Evolutionary conservation across 2,888 invertebrate species (phyloP).

Genomic region (Lasiommata megera): DNA sequence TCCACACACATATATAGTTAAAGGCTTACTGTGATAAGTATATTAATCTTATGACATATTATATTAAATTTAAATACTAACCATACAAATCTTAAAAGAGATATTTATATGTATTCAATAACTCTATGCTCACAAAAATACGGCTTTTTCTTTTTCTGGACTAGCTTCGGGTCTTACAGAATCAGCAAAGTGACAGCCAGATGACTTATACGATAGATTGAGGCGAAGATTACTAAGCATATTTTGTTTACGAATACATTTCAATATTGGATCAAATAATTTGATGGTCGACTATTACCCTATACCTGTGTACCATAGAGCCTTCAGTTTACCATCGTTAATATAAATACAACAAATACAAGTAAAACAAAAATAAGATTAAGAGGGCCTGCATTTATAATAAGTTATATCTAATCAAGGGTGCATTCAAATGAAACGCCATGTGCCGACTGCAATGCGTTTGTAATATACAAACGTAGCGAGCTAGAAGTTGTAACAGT

Average conservation of each 20-base stretch:
- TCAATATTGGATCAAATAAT: neutral
- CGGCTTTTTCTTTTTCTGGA: slow-evolving; percentile 26
- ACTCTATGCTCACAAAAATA: slow-evolving; percentile 29
- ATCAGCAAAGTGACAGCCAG: slow-evolving; percentile 11
- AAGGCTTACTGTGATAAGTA: slow-evolving; percentile 19
- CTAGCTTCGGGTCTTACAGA: slow-evolving; percentile 33
- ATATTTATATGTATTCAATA: slow-evolving; percentile 21
- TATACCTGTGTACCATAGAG: neutral
- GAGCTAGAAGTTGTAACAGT: too few species aligned
- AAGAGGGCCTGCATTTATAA: neutral
- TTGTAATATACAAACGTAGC: too few species aligned
- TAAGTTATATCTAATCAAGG: neutral
- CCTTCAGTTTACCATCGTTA: neutral
- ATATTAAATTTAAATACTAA: slow-evolving; percentile 30
- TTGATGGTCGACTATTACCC: neutral
- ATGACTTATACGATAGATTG: neutral
- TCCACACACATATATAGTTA: slow-evolving; percentile 13
- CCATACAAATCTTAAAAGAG: slow-evolving; percentile 26
- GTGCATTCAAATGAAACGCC: neutral
- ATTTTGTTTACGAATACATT: neutral
- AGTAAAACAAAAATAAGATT: neutral
- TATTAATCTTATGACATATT: slow-evolving; percentile 35
- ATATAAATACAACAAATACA: neutral
- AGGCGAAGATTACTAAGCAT: neutral
- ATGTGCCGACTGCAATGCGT: too few species aligned